Percentiles rank a stretch among this genome's conserved stretches.
Conservation (phyloP, 2,113 vertebrate genomes). For the Naja naja region DNA sequence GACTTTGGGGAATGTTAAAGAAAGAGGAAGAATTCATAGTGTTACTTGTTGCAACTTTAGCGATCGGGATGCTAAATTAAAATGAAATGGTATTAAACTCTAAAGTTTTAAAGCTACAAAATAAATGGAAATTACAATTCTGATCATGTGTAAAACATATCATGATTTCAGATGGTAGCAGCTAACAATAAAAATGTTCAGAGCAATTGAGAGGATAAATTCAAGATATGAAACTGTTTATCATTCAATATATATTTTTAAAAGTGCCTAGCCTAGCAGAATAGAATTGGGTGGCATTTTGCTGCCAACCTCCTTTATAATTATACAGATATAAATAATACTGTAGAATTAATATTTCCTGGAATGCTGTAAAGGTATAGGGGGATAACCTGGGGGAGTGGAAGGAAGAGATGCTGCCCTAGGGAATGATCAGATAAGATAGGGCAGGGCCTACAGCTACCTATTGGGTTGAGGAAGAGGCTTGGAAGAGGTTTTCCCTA, state of each 20-base stretch:
- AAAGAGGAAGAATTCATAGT: not conserved
- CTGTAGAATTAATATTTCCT: not conserved
- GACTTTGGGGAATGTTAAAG: not conserved
- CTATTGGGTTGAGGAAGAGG: not conserved
- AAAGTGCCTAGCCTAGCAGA: not conserved
- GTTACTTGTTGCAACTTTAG: not conserved
- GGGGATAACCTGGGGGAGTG: not conserved
- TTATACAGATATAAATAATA: not conserved
- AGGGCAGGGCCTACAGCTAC: not conserved
- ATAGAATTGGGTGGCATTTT: not conserved
- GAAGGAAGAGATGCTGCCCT: not conserved
- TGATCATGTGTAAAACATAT: not conserved
- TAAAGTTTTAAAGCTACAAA: not conserved
- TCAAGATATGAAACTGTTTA: not conserved
- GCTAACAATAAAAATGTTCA: not conserved
- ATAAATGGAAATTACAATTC: not conserved
- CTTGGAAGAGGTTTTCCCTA: not conserved
- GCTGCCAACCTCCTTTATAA: not conserved
- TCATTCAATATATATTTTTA: not conserved
- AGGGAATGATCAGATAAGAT: not conserved
- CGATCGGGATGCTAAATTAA: not conserved
- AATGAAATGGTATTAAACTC: not conserved
- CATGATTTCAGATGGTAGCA: not conserved
- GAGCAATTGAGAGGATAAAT: not conserved
- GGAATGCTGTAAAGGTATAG: not conserved